phyloP scores from a whole-genome alignment of 2,797 vertebrate genomes.

The Semaprochilodus insignis region DNA sequence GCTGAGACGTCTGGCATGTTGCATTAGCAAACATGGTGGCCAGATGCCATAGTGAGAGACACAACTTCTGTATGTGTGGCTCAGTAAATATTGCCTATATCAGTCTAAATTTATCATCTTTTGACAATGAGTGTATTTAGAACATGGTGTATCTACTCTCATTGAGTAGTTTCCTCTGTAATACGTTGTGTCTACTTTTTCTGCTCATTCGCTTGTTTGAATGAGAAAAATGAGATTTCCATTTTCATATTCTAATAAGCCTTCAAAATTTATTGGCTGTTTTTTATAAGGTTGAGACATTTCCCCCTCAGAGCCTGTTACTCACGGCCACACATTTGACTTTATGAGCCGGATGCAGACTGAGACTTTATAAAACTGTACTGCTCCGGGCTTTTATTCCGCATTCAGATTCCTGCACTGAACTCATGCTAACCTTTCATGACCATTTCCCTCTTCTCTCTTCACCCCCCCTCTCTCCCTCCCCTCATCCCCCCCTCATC shows the following conservation, averaged over 20 bases:
- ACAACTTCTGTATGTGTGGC: no score
- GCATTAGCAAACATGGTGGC: no score
- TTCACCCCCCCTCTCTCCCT: slow-evolving; percentile 37
- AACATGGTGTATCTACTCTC: neutral
- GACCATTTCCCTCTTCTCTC: slow-evolving; percentile 28
- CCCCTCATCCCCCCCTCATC: slow-evolving; percentile 7
- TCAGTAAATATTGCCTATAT: no score
- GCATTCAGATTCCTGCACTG: slow-evolving; percentile 9
- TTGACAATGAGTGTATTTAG: neutral
- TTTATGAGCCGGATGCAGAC: slow-evolving; percentile 20
- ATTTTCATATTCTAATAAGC: slow-evolving; percentile 34
- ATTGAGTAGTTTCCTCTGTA: neutral
- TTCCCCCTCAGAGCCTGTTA: slow-evolving; percentile 3
- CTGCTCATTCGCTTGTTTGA: slow-evolving; percentile 13
- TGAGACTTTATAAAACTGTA: slow-evolving; percentile 1
- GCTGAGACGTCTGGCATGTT: no score
- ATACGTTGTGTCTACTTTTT: neutral
- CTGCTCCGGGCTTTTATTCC: slow-evolving; percentile 18
- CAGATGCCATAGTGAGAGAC: no score
- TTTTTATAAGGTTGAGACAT: slow-evolving; percentile 19
- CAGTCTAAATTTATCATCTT: no score
- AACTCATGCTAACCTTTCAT: slow-evolving; percentile 14
- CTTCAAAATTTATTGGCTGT: slow-evolving; percentile 29
- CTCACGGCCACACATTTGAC: slow-evolving; percentile 1
- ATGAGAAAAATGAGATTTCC: slow-evolving; percentile 27